These are phyloP conservation scores for Lophotriccus pileatus DNA, from an alignment of 2,797 vertebrate genomes.

Conservation along the genomic window DNA sequence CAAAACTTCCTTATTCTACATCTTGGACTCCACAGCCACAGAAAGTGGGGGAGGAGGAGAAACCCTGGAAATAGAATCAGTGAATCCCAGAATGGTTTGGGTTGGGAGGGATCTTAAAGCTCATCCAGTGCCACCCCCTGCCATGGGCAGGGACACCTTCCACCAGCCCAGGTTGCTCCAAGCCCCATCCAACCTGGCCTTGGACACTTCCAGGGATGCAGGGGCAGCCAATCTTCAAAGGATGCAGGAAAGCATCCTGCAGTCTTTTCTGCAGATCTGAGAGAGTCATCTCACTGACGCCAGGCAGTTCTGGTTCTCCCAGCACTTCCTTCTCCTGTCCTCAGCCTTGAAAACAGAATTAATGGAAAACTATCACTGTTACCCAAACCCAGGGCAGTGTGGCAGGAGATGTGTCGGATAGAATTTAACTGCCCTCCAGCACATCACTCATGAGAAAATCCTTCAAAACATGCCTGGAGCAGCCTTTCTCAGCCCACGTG, in stretches of 20 bases:
- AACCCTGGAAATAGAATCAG: neutral
- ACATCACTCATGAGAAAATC: accelerated
- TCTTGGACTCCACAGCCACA: neutral
- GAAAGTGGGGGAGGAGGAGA: neutral
- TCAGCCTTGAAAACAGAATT: neutral
- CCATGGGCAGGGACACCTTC: neutral
- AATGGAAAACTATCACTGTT: neutral
- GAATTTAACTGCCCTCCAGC: neutral
- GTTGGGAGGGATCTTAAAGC: neutral
- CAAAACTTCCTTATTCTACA: neutral
- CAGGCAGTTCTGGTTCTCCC: neutral
- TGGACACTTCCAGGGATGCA: neutral
- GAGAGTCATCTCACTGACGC: neutral
- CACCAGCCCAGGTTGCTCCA: neutral
- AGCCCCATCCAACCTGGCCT: neutral
- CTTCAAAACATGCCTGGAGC: accelerated
- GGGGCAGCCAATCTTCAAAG: neutral
- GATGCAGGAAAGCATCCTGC: neutral
- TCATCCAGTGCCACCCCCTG: neutral
- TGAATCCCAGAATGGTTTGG: neutral
- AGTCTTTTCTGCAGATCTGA: neutral
- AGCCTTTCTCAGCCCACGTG: accelerated
- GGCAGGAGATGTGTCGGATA: accelerated
- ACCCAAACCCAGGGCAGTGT: neutral
- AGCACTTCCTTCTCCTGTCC: neutral